Evolutionary conservation across 2,113 vertebrate species (phyloP), one percentile per base, ranked within the genome.

Genomic region (Hassar affinis): DNA sequence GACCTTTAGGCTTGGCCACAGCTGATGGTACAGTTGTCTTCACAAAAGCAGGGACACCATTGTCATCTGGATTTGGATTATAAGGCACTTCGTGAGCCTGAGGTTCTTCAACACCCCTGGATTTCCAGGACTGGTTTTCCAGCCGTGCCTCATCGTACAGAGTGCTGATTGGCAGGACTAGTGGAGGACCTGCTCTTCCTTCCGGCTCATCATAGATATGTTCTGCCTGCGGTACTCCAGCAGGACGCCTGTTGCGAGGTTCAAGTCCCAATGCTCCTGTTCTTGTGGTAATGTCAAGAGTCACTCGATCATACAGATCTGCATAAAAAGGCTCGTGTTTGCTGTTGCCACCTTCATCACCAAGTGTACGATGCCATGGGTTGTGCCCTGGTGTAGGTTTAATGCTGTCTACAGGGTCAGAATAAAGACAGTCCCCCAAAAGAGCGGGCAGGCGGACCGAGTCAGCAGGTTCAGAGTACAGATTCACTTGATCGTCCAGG

Each of bases 171-270:
- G 62, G 66, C 79, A 0, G 82, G 2, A 10, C 27, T 0, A 0
- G 1, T 83, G 77, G 52, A 78, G 66, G 78, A 8, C 61, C 92
- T 0, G 84, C 91, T 9, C 94, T 82, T 0, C 98, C 97, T 77
- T 98, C 98, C 0, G 98, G 98, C 83, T 99, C 97, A 0, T 99
- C 97, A 0, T 99, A 99, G 83, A 99, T 97, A 89, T 98, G 97
- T 52, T 97, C 97, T 27, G 51, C 61, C 14, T 7, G 27, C 18
- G 78, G 0, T 74, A 49, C 1, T 0, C 35, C 0, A 25, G 25
- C 35, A 88, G 56, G 84, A 45, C 79, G 90, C 10, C 68, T 88
- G 8, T 68, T 56, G 0, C 62, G 52, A 20, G 56, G 89, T 0
- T 94, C 93, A 17, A 94, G 87, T 83, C 56, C 88, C 69, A 94